phyloP scores from a whole-genome alignment of 2,888 invertebrate genomes.

The Ophion obscuratus region DNA sequence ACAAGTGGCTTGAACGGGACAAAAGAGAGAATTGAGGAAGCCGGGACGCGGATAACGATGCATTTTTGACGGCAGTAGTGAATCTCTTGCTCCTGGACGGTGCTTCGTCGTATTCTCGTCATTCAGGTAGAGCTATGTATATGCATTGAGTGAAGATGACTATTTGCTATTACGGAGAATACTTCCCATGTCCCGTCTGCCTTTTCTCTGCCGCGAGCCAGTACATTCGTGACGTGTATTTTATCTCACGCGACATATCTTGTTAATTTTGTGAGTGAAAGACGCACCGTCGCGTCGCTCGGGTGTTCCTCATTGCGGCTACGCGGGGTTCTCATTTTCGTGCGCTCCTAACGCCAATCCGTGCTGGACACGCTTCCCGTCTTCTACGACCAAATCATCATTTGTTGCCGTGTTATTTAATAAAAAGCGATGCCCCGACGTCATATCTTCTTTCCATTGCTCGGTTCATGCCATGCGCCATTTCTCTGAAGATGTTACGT shows the following conservation, averaged over 20 bases:
- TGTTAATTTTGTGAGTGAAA: slow-evolving; percentile 65
- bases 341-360: slow-evolving; percentile 49
- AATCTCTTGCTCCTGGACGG: slow-evolving; percentile 6
- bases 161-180: slow-evolving; percentile 45
- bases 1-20: slow-evolving; percentile 41
- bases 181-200: slow-evolving; percentile 23
- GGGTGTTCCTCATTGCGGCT: not conserved
- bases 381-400: slow-evolving; percentile 23
- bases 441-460: not conserved
- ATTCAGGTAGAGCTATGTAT: slow-evolving; percentile 36
- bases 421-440: not conserved
- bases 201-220: slow-evolving; percentile 1
- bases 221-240: slow-evolving; percentile 55
- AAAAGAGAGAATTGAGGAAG: slow-evolving; percentile 40
- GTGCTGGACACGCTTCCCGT: slow-evolving; percentile 41
- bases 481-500: too few species aligned
- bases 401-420: slow-evolving; percentile 14
- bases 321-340: slow-evolving; percentile 1
- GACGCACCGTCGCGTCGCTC: slow-evolving; percentile 62
- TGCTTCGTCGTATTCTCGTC: slow-evolving; percentile 31
- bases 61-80: slow-evolving; percentile 36
- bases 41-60: slow-evolving; percentile 15
- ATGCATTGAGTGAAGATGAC: slow-evolving; percentile 40
- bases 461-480: not conserved
- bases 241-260: slow-evolving; percentile 64